Percentiles rank a stretch among this genome's conserved stretches.
Evolutionary conservation across 2,797 vertebrate genomes (phyloP).

Genomic region (Steatocranus sp.): DNA sequence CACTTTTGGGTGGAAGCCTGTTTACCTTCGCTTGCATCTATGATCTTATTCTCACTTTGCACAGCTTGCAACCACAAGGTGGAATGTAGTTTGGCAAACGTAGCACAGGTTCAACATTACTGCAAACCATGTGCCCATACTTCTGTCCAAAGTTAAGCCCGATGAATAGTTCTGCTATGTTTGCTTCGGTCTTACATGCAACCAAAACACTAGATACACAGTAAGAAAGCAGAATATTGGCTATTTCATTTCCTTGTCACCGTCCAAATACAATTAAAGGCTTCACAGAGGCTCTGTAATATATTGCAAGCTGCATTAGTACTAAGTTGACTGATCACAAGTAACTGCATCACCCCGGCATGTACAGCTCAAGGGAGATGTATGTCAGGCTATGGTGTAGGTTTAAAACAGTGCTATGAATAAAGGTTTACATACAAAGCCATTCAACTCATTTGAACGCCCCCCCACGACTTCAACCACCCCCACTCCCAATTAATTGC

Average conservation of each 20-base stretch:
- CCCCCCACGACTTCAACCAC: too few species aligned
- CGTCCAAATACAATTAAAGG: neutral
- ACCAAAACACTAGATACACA: neutral
- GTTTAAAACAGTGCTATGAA: neutral
- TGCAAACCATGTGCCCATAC: neutral
- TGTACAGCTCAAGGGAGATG: neutral
- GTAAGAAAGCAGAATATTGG: neutral
- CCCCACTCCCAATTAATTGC: neutral
- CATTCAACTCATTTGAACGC: accelerated
- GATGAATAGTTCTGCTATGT: neutral
- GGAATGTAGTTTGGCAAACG: neutral
- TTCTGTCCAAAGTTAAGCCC: accelerated
- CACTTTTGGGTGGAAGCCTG: neutral
- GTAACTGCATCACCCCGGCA: accelerated
- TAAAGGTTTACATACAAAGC: neutral
- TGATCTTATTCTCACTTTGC: neutral
- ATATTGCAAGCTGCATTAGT: neutral
- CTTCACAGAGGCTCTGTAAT: neutral
- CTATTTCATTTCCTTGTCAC: neutral
- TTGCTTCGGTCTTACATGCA: neutral
- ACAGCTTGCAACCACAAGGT: neutral
- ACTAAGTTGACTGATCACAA: neutral
- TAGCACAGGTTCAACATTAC: neutral
- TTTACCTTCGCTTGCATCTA: neutral
- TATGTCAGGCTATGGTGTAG: neutral